A percentile compares a stretch with the other conserved stretches of the same genome.
Evolutionary conservation across 2,797 vertebrate genomes (phyloP).

Genomic region (Pampus argenteus): DNA sequence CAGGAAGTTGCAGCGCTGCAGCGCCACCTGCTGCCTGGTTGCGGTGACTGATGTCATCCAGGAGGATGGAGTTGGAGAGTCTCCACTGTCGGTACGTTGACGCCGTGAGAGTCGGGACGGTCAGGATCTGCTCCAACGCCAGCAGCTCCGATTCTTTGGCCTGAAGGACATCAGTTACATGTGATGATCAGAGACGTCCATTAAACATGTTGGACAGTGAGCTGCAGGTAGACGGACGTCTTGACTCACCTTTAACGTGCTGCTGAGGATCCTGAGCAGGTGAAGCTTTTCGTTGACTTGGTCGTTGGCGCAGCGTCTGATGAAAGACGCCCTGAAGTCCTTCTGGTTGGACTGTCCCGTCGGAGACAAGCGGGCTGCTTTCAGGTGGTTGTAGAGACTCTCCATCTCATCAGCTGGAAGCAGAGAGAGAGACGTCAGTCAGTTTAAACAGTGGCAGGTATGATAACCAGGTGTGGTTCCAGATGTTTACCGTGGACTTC

Average conservation of each 20-base stretch:
- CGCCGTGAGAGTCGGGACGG: background rate
- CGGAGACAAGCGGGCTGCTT: conserved; percentile 26
- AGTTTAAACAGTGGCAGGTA: background rate
- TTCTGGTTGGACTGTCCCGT: conserved; percentile 7
- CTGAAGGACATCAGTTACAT: conserved; percentile 12
- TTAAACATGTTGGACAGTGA: too few species aligned
- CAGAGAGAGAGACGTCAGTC: background rate
- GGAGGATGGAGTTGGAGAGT: conserved; percentile 1
- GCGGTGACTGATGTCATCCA: conserved; percentile 26
- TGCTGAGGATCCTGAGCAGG: conserved; percentile 89
- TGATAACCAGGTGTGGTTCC: conserved; percentile 4
- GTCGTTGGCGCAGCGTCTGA: conserved; percentile 88
- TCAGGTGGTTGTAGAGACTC: conserved; percentile 39
- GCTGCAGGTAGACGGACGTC: too few species aligned
- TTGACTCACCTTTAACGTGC: conserved; percentile 89
- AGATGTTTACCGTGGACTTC: conserved; percentile 10
- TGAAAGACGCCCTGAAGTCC: conserved; percentile 75
- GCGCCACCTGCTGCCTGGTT: conserved; percentile 29
- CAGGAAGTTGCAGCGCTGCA: background rate
- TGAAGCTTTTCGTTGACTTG: conserved; percentile 90
- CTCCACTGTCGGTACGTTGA: conserved; percentile 38
- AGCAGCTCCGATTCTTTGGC: conserved; percentile 44
- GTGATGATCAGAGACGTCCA: too few species aligned
- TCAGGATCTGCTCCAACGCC: conserved; percentile 41
- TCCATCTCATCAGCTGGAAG: conserved; percentile 44